Percentiles rank a stretch among this genome's conserved stretches.
Conservation (phyloP, 2,888 invertebrate genomes). For the Lasioglossum lativentre region DNA sequence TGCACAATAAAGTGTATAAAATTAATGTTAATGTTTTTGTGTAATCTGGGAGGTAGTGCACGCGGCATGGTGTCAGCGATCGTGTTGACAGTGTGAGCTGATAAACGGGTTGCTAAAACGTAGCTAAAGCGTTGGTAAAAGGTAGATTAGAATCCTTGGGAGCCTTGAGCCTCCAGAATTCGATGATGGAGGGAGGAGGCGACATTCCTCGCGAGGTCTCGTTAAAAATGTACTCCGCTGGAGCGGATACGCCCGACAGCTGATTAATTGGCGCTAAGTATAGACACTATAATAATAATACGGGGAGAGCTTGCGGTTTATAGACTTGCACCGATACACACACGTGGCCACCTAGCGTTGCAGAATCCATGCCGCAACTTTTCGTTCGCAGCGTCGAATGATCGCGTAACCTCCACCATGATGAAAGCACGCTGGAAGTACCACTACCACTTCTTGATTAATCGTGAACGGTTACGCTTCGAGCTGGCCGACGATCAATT, state of each 20-base stretch:
- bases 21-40: not conserved
- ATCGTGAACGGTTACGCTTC: not conserved
- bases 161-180: not conserved
- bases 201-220: constrained; percentile 35
- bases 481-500: not conserved
- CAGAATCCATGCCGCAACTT: constrained; percentile 38
- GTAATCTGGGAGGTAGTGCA: not conserved
- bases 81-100: not conserved
- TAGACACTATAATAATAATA: constrained; percentile 65
- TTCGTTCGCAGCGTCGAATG: constrained; percentile 19
- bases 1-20: not conserved
- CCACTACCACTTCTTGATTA: not conserved
- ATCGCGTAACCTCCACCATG: not conserved
- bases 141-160: not conserved
- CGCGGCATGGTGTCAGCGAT: not conserved
- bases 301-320: constrained; percentile 38
- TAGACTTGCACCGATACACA: not conserved
- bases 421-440: not conserved
- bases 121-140: not conserved
- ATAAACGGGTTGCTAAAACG: not conserved
- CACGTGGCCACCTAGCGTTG: constrained; percentile 36
- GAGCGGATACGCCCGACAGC: constrained; percentile 49
- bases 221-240: constrained; percentile 40
- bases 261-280: constrained; percentile 68
- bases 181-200: constrained; percentile 6